Conservation (phyloP, 2,888 invertebrate species). For the Drosophila macrospina region DNA sequence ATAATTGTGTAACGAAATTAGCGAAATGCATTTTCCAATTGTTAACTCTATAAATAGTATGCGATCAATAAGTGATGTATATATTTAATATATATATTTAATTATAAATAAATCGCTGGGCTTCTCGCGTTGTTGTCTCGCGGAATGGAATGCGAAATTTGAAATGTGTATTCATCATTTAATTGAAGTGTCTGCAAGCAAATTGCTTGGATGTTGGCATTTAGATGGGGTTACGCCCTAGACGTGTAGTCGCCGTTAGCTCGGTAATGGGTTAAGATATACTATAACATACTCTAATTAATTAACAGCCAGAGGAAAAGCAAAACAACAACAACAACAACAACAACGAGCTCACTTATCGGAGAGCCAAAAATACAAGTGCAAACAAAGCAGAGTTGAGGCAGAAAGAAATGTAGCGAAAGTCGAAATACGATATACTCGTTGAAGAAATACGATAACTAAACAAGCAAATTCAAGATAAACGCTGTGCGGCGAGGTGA, state of each 20-base stretch:
- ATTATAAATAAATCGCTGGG: not conserved
- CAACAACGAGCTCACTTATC: slow-evolving; percentile 32
- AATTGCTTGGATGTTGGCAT: not conserved
- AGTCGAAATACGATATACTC: slow-evolving; percentile 4
- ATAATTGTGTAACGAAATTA: not conserved
- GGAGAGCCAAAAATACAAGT: slow-evolving; percentile 6
- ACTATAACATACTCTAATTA: not conserved
- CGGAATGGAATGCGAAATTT: not conserved
- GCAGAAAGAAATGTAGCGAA: not conserved
- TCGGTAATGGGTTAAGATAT: slow-evolving; percentile 20
- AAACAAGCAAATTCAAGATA: not conserved
- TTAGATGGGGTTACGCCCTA: not conserved
- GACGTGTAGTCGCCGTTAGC: slow-evolving; percentile 21
- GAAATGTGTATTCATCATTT: not conserved
- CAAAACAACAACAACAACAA: not conserved
- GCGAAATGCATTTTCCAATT: not conserved
- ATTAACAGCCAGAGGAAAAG: slow-evolving; percentile 24
- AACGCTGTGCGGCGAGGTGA: not conserved
- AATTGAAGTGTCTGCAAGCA: not conserved
- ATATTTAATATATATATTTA: not conserved
- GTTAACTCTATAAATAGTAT: not conserved
- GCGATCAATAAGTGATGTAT: not conserved
- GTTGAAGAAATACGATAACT: slow-evolving; percentile 5
- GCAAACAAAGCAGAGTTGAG: not conserved
- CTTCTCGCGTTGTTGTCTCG: not conserved